Percentiles rank a stretch among this genome's conserved stretches.
Conservation (phyloP, 2,797 vertebrate genomes). For the Intellagama lesueurii region DNA sequence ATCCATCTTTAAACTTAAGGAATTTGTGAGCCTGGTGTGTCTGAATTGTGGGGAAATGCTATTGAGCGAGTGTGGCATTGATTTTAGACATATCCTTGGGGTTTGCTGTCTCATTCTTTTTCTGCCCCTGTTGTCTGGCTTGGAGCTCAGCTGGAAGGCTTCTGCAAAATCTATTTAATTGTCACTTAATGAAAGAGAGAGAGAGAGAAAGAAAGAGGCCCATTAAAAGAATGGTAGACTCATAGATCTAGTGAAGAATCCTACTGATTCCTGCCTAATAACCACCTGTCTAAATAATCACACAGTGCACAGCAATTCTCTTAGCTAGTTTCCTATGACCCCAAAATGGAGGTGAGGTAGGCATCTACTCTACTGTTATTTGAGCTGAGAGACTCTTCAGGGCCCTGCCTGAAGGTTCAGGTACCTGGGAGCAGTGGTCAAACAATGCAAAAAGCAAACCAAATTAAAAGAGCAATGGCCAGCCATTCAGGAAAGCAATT, state of each 20-base stretch:
- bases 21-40: background rate
- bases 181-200: background rate
- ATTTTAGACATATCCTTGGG: slow-evolving; percentile 46
- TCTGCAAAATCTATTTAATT: slow-evolving; percentile 28
- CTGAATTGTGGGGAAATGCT: background rate
- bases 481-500: too few species aligned
- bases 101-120: slow-evolving; percentile 14
- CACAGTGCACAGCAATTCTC: background rate
- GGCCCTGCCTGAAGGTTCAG: background rate
- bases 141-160: background rate
- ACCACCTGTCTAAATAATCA: background rate
- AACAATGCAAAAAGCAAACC: too few species aligned
- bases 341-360: background rate
- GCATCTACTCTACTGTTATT: background rate
- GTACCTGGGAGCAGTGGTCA: background rate
- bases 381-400: background rate
- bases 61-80: slow-evolving; percentile 39
- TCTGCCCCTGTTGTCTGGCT: background rate
- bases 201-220: background rate
- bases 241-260: background rate
- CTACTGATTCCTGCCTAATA: background rate
- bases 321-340: background rate
- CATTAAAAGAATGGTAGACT: rapidly evolving
- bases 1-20: slow-evolving; percentile 40
- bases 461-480: too few species aligned